A percentile compares a stretch with the other conserved stretches of the same genome.
phyloP scores from a whole-genome alignment of 2,113 vertebrate species.

The Chaetops frenatus region DNA sequence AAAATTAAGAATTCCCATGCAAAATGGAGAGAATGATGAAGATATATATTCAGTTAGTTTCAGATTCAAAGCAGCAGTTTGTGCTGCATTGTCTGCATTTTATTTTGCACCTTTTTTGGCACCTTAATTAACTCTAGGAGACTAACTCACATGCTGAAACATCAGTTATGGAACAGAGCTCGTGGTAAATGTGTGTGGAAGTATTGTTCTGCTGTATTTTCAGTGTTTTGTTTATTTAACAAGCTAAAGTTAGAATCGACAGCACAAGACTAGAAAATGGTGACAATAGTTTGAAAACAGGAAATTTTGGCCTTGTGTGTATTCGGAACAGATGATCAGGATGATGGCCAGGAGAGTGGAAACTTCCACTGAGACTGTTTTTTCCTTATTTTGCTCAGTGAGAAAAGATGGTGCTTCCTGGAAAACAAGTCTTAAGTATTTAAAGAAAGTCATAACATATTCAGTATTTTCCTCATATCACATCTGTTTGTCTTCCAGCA shows the following conservation, averaged over 20 bases:
- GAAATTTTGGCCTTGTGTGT: constrained; percentile 92
- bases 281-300: constrained; percentile 97
- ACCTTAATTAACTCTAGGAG: neutral
- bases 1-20: neutral
- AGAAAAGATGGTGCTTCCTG: constrained; percentile 83
- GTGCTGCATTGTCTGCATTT: neutral
- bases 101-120: neutral
- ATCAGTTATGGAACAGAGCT: neutral
- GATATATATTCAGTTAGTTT: neutral
- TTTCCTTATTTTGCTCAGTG: constrained; percentile 79
- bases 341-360: constrained; percentile 94
- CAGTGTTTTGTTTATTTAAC: constrained; percentile 73
- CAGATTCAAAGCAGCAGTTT: neutral
- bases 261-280: constrained; percentile 76
- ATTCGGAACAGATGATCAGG: constrained; percentile 94
- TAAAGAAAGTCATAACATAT: constrained; percentile 44
- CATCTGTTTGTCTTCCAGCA: constrained; percentile 47
- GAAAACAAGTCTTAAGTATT: constrained; percentile 77
- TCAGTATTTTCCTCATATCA: constrained; percentile 27
- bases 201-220: constrained; percentile 59
- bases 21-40: neutral
- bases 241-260: constrained; percentile 87
- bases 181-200: neutral
- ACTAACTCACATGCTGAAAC: neutral
- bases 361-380: constrained; percentile 91